Evolutionary conservation across 1,140 invertebrate genomes (phyloP), one percentile per base, ranked within the genome.

Genomic region (Drosophila varians): DNA sequence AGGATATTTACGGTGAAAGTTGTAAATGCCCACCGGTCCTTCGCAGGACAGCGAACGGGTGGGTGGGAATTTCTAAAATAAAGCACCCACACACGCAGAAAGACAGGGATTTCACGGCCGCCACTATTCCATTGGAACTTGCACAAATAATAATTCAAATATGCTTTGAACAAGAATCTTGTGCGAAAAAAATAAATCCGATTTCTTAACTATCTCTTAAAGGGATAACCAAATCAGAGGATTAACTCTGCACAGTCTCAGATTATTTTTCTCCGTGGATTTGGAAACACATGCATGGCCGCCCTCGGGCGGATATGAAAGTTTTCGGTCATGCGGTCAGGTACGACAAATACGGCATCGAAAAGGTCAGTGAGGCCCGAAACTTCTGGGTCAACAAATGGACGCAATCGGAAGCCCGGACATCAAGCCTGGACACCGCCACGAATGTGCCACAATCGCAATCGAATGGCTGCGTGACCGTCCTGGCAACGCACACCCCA

Each of bases 241-340:
- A 21, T 21, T n/a, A n/a, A n/a, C n/a, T n/a, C n/a, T n/a, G n/a
- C n/a, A n/a, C n/a, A n/a, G n/a, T n/a, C n/a, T n/a, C n/a, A n/a
- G n/a, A n/a, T n/a, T 36, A 3, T 12, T 38, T 38, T 7, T 42
- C 19, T 42, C 9, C 16, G n/a, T 38, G 16, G 14, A 28, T 55
- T 21, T 56, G n/a, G 23, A 38, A 45, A 40, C 31, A 46, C 28
- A 31, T 55, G 42, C 42, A 47, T 48, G 14, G 8, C 1, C 36
- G 64, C 42, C 14, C 18, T 21, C 26, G 62, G 31, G 34, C 46
- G 66, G 66, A 71, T 51, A 60, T 52, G 66, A 71, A 60, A 71
- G 66, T 71, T 71, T 70, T 58, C 28, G 64, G 46, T 26, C 4
- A 26, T 53, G 64, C 64, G 64, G 64, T 68, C 64, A 68, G 64